Evolutionary conservation across 2,113 vertebrate genomes (phyloP).

Genomic region (Fregetta grallaria): DNA sequence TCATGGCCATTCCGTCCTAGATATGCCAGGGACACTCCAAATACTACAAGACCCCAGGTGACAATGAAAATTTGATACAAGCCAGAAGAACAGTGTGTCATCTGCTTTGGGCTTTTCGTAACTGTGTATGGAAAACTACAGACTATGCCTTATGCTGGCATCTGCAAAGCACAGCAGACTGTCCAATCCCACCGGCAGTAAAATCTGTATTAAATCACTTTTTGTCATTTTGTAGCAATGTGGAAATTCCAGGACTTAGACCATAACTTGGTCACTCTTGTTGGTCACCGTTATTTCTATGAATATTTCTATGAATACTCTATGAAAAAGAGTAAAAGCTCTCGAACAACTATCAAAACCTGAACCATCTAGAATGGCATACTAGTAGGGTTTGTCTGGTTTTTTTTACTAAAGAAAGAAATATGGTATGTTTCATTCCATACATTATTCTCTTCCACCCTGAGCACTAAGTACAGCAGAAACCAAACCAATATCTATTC

Average conservation of each 20-base stretch:
- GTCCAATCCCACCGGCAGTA: not conserved
- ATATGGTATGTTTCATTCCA: not conserved
- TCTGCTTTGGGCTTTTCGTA: not conserved
- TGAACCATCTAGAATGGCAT: not conserved
- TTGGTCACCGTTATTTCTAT: not conserved
- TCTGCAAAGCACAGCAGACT: not conserved
- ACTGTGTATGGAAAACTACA: not conserved
- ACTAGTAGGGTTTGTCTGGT: not conserved
- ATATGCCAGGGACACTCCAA: not conserved
- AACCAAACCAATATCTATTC: not conserved
- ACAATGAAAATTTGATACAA: not conserved
- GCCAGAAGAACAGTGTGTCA: not conserved
- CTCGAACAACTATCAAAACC: not conserved
- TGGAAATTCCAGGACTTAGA: not conserved
- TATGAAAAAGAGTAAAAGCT: not conserved
- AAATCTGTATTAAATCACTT: not conserved
- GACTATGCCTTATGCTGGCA: not conserved
- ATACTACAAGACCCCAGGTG: not conserved
- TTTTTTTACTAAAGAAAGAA: not conserved
- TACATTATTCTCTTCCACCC: not conserved
- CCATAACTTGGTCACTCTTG: not conserved
- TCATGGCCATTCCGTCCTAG: not conserved
- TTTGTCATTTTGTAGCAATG: not conserved
- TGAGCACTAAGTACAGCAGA: not conserved
- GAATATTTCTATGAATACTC: too few species aligned